phyloP scores from a whole-genome alignment of 2,888 invertebrate species.

The Globia sparganii region DNA sequence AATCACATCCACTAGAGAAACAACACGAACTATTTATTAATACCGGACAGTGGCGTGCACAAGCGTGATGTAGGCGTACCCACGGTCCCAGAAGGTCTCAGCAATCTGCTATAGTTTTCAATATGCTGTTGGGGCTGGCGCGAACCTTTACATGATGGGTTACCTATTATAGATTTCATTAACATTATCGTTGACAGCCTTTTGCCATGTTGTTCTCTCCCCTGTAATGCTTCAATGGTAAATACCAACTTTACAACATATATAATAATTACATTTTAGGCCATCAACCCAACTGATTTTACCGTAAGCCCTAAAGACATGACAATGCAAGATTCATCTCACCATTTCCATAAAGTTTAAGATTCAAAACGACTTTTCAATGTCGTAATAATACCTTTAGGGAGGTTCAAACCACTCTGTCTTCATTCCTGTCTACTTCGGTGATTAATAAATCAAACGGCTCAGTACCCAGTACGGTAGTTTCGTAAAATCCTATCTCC shows the following conservation, averaged over 20 bases:
- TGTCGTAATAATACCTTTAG: slow-evolving; percentile 48
- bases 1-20: no score
- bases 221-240: not conserved
- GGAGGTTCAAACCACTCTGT: not conserved
- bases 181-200: not conserved
- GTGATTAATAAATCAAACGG: slow-evolving; percentile 52
- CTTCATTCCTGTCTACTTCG: slow-evolving; percentile 24
- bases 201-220: not conserved
- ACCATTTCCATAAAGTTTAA: slow-evolving; percentile 32
- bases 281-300: not conserved
- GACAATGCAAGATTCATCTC: slow-evolving; percentile 8
- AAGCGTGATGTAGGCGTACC: no score
- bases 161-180: not conserved
- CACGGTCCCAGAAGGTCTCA: not conserved
- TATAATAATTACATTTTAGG: not conserved
- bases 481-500: slow-evolving; percentile 45
- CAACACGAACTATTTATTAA: no score
- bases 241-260: no score
- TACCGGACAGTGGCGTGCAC: no score
- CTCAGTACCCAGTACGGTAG: slow-evolving; percentile 33
- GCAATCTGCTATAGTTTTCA: not conserved
- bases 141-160: not conserved
- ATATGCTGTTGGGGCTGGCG: not conserved
- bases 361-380: slow-evolving; percentile 49
- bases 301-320: not conserved